These are phyloP conservation scores for Phaedon cochleariae DNA, from an alignment of 2,888 invertebrate genomes.

Conservation along the genomic window DNA sequence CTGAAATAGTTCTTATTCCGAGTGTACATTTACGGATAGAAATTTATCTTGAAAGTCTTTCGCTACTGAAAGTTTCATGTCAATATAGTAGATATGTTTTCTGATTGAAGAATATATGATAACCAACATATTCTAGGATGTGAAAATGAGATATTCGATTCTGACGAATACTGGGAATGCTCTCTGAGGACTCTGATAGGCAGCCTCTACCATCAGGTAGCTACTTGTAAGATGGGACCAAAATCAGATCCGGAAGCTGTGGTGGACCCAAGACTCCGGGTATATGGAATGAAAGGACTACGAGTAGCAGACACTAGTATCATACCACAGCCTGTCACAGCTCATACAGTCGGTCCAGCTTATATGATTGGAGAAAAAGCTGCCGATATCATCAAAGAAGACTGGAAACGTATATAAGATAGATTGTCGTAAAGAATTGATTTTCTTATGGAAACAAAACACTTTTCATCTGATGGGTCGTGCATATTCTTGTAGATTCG, in stretches of 20 bases:
- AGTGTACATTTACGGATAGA: too few relatives aligned
- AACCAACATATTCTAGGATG: conserved; percentile 65
- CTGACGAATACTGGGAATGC: conserved; percentile 65
- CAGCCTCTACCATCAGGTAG: conserved; percentile 65
- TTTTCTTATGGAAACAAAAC: too few relatives aligned
- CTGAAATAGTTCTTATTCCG: too few relatives aligned
- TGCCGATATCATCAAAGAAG: conserved; percentile 63
- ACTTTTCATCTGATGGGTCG: too few relatives aligned
- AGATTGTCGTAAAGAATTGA: neutral
- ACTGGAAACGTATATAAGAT: neutral
- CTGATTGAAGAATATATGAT: too few relatives aligned
- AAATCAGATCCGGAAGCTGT: conserved; percentile 64
- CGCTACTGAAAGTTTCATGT: too few relatives aligned
- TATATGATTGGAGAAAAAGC: conserved; percentile 68
- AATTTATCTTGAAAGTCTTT: too few relatives aligned
- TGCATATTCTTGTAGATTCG: too few relatives aligned
- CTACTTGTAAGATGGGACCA: conserved; percentile 68
- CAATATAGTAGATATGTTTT: too few relatives aligned
- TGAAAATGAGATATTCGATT: conserved; percentile 54
- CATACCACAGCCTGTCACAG: conserved; percentile 64
- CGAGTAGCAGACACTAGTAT: conserved; percentile 67
- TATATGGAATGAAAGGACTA: conserved; percentile 63
- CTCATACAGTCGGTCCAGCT: conserved; percentile 65
- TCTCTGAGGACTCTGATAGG: conserved; percentile 61
- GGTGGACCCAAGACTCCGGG: conserved; percentile 65